These are phyloP conservation scores for Temnothorax nylanderi DNA, from an alignment of 1,140 invertebrate species.

Conservation along the genomic window DNA sequence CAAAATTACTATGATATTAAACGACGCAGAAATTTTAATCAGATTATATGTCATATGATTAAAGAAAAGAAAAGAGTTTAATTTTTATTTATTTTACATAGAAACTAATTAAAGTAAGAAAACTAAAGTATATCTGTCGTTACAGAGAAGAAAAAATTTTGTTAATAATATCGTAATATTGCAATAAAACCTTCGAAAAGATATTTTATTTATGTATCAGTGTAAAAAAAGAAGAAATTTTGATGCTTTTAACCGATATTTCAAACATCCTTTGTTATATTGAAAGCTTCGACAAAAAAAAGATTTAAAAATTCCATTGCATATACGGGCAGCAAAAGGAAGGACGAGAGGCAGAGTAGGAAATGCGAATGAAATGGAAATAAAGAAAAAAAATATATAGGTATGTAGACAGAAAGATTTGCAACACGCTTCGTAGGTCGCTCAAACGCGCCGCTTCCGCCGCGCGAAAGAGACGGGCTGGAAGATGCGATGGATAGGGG, in stretches of 20 bases:
- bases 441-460: slow-evolving; percentile 14
- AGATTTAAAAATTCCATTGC: slow-evolving; percentile 1
- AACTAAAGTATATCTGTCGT: neutral
- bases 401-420: neutral
- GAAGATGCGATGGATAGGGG: slow-evolving; percentile 70
- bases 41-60: neutral
- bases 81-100: neutral
- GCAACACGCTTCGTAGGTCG: neutral
- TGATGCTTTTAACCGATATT: slow-evolving; percentile 9
- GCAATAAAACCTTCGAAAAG: neutral
- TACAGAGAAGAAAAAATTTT: neutral
- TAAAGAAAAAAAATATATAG: neutral
- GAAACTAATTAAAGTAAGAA: neutral
- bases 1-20: neutral
- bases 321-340: neutral
- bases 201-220: neutral
- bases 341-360: slow-evolving; percentile 3
- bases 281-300: neutral
- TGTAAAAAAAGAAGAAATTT: neutral
- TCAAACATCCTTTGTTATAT: slow-evolving; percentile 9
- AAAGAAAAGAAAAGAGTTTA: neutral
- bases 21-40: neutral
- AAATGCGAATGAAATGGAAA: neutral
- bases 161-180: neutral
- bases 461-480: slow-evolving; percentile 31